phyloP scores from a whole-genome alignment of 2,888 invertebrate species.

The Machimus atricapillus region DNA sequence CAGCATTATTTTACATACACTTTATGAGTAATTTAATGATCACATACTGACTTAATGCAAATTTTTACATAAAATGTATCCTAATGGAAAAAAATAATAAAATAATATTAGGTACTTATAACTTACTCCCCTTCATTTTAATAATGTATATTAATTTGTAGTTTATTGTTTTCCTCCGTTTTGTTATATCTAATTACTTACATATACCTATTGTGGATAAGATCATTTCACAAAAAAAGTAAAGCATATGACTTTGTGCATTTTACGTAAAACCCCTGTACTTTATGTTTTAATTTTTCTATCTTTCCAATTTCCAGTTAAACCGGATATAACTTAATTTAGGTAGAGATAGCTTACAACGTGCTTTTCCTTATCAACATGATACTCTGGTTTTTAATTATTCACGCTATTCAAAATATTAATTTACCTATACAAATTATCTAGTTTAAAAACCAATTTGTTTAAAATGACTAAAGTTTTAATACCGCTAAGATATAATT shows the following conservation, averaged over 20 bases:
- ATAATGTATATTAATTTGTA: no score
- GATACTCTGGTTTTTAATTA: not conserved
- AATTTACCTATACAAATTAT: not conserved
- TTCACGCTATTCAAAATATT: not conserved
- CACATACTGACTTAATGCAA: not conserved
- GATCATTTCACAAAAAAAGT: not conserved
- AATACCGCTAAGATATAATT: no score
- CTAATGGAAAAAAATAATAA: no score
- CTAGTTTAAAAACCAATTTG: not conserved
- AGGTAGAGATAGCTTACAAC: not conserved
- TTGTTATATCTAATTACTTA: not conserved
- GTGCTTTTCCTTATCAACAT: not conserved
- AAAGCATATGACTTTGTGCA: not conserved
- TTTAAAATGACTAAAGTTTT: not conserved
- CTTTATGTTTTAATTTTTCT: not conserved
- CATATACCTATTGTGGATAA: not conserved
- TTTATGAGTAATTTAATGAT: not conserved
- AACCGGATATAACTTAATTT: not conserved
- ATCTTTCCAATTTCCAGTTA: not conserved
- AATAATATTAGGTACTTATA: no score
- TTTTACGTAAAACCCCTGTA: no score
- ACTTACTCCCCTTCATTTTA: no score
- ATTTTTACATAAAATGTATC: not conserved
- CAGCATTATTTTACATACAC: not conserved
- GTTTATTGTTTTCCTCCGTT: not conserved